Base-by-base conservation (phyloP, 1,140 invertebrate genomes). In the Mamestra configurata region DNA sequence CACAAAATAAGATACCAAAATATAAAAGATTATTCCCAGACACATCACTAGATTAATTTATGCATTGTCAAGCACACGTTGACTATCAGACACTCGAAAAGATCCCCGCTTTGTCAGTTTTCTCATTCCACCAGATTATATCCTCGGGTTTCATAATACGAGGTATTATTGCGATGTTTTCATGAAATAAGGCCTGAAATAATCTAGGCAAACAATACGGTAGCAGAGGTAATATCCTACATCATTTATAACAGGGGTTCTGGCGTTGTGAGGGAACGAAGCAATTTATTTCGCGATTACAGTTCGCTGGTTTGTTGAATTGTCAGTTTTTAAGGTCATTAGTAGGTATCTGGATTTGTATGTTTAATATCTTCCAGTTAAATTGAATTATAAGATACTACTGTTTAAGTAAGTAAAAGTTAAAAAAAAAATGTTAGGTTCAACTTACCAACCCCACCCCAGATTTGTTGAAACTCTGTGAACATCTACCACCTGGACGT, bases 131-230 rank as follows among this genome's bases (percentile, higher is more conserved):
- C 27, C 68, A 71, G 68, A 71, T 71, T 71, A 71, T 71, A 71
- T 71, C 46, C 68, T 71, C 68, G 46, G 49, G 68, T 71, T 71
- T 71, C 68, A 71, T 71, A 71, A 51, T 53, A 53, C 68, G 68
- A 46, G 24, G 46, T 71, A 71, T 71, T 71, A 71, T 71, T 71
- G 68, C 68, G 24, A 51, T 71, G 68, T 71, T 51, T 43, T 71
- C 68, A 31, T 71, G 46, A 71, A 71, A 53, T 71, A 71, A 71
- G 68, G 68, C 68, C 68, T 71, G 68, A 71, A 71, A 71, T 71
- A 71, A 71, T 71, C 68, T 71, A 71, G 68, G 68, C 46, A 71
- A 71, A 71, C 68, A 71, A 71, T 53, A 31, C 46, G 20, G 35
- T 15, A n/a, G 43, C 40, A 49, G 46, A 51, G 68, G 64, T 72